Percentiles rank a stretch among this genome's conserved stretches.
These are phyloP conservation scores for Trachymyrmex cornetzi DNA, from an alignment of 1,140 invertebrate species.

Conservation along the genomic window DNA sequence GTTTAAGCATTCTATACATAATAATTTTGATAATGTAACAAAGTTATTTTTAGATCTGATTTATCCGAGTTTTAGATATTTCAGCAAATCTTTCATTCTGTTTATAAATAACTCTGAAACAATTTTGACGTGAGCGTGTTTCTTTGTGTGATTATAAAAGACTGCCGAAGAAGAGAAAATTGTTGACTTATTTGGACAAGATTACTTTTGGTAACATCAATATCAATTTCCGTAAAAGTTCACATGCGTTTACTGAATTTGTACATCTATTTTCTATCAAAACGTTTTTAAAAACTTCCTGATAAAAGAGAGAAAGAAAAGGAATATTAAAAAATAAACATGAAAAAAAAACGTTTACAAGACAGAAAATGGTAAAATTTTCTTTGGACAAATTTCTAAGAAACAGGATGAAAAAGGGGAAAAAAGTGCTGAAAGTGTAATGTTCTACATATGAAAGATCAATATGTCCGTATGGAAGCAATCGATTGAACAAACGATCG, in stretches of 20 bases:
- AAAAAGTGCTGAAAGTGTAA: no score
- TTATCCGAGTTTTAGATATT: no score
- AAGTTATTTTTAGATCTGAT: no score
- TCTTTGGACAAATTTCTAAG: background rate
- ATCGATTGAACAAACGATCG: slow-evolving; percentile 4
- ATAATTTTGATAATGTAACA: no score
- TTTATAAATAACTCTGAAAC: background rate
- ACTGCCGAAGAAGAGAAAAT: background rate
- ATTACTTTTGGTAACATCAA: background rate
- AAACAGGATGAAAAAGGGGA: background rate
- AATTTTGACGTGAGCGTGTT: background rate
- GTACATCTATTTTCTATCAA: background rate
- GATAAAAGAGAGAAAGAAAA: background rate
- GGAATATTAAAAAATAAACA: background rate
- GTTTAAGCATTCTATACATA: no score
- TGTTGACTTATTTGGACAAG: background rate
- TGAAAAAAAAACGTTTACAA: background rate
- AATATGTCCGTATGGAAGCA: background rate
- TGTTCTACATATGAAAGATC: background rate
- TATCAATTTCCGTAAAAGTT: background rate
- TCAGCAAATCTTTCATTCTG: no score
- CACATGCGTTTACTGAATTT: background rate
- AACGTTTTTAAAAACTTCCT: background rate
- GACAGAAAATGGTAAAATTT: background rate
- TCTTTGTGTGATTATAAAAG: background rate